Base-by-base conservation (phyloP, 2,888 invertebrate species). In the Hydriomena furcata region DNA sequence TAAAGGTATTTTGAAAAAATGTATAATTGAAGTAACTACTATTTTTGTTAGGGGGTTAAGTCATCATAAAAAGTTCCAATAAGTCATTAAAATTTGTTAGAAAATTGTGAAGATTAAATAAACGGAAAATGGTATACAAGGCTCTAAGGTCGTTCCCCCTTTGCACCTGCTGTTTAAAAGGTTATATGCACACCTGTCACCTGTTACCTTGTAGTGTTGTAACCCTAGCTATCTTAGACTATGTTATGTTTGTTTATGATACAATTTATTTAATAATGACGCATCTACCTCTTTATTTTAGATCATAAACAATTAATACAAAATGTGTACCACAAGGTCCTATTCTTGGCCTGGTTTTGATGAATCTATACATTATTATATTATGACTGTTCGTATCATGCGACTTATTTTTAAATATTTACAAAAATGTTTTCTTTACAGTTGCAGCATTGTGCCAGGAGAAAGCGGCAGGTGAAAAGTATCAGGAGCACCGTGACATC, bases 381-480 rank as follows among this genome's bases (percentile, higher is more conserved):
- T n/a, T n/a, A n/a, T n/a, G n/a, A n/a, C n/a, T n/a, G n/a, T n/a
- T n/a, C n/a, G n/a, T n/a, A n/a, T n/a, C n/a, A n/a, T n/a, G n/a
- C n/a, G n/a, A n/a, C n/a, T 13, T 23, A 10, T 6, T 35, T 35
- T 7, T 23, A 35, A 7, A 7, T 24, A 12, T 17, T 17, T 5
- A 32, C 6, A 6, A 8, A n/a, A n/a, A 1, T 35, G 2, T 1
- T 49, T 61, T 58, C 42, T 52, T 79, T 73, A 32, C 67, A 88
- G 88, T 74, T 66, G 71, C 79, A 17, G 69, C 61, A 5, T 55
- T 66, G 38, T 70, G 66, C 37, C 75, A 78, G 53, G 83, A 83
- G 45, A 78, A 67, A 50, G 53, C 59, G 10, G 55, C 63, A 17
- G 68, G 61, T 32, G 61, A 63, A 28, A 78, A 76, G 69, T 60